These are phyloP conservation scores for Pedionomus torquatus DNA, from an alignment of 2,113 vertebrate genomes.

Conservation along the genomic window DNA sequence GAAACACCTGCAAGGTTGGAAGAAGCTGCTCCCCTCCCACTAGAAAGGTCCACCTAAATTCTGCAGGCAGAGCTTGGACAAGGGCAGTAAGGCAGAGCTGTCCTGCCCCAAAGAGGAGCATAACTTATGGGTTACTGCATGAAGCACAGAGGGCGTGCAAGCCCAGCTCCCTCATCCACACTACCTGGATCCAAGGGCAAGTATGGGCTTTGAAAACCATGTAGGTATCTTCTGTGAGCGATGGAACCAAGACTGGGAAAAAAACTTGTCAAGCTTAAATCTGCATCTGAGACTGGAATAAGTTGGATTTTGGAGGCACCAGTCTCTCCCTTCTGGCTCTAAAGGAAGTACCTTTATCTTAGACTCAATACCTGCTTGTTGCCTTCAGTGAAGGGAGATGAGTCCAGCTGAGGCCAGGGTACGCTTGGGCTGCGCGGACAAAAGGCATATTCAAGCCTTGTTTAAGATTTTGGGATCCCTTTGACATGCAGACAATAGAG, in stretches of 20 bases:
- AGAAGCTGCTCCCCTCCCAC: background rate
- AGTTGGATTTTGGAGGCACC: background rate
- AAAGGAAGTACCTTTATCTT: background rate
- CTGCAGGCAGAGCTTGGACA: background rate
- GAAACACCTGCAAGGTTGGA: background rate
- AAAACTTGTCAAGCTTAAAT: background rate
- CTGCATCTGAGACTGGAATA: background rate
- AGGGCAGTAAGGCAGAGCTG: background rate
- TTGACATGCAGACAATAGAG: background rate
- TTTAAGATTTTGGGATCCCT: background rate
- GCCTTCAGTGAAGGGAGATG: background rate
- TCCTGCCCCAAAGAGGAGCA: background rate
- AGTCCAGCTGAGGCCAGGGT: background rate
- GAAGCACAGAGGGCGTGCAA: background rate
- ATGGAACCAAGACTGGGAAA: background rate
- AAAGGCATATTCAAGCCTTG: background rate
- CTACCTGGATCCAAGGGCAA: background rate
- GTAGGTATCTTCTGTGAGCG: background rate
- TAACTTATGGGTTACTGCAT: background rate
- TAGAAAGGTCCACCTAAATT: background rate
- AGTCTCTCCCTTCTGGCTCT: background rate
- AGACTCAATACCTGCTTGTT: background rate
- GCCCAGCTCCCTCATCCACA: background rate
- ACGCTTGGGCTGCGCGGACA: background rate
- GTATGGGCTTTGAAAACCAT: fast-evolving